Evolutionary conservation across 2,888 invertebrate species (phyloP), one percentile per base, ranked within the genome.

Genomic region (Cantharis flavilabris): DNA sequence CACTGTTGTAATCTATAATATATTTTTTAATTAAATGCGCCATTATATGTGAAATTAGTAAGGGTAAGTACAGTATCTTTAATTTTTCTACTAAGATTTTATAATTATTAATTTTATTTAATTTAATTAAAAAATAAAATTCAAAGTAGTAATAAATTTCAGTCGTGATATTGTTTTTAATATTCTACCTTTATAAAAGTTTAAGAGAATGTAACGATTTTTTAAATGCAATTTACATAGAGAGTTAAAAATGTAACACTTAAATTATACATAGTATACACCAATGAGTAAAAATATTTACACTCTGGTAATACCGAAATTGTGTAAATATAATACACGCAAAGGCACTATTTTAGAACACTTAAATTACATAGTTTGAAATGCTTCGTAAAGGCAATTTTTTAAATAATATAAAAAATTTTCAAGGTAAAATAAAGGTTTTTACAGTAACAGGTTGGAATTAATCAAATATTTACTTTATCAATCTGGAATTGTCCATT

Each of bases 321-420:
- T 64, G 30, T 65, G 67, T 72, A 72, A 72, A 72, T 72, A 67
- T 18, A 72, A 72, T 49, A 72, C 16, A 70, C 18, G 18, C 33
- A 70, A 76, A 76, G 76, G 76, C 76, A 76, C 76, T 72, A 76
- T 65, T 76, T 72, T 72, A 76, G 76, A 76, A 76, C 76, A 76
- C 76, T 72, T 67, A 76, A 71, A 76, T 49, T 49, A 49, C 49
- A 72, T 76, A 76, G 76, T 76, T 33, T 72, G 72, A 76, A 76
- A 76, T 28, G 64, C 71, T 70, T 23, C 70, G 70, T 67, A 62
- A 73, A 76, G 76, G 76, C 76, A 72, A 76, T 70, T 23, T 14
- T 65, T 62, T 65, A 28, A 23, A n/a, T 72, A 23, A 16, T 16
- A 9, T 10, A 18, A 13, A 20, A 33, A 3, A 1, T 18, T 18